phyloP scores from a whole-genome alignment of 2,797 vertebrate species.

The Thunnus albacares region DNA sequence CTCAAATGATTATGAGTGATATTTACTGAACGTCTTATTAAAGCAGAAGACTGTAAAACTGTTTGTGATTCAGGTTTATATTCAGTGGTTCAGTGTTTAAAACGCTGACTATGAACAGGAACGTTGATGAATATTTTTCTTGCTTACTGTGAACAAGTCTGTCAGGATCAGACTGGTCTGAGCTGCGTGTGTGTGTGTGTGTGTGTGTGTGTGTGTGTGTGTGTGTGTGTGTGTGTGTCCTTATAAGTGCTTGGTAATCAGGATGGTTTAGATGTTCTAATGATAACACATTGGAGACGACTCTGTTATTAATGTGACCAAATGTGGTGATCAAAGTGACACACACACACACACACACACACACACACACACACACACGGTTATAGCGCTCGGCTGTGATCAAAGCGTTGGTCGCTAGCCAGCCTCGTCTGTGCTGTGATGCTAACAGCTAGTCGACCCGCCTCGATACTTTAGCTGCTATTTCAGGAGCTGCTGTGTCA shows the following conservation, averaged over 20 bases:
- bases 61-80: no score
- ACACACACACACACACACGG: conserved; percentile 10
- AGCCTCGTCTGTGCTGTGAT: conserved; percentile 38
- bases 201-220: conserved; percentile 8
- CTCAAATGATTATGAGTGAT: no score
- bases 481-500: conserved; percentile 67
- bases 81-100: no score
- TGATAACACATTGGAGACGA: conserved; percentile 60
- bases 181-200: background rate
- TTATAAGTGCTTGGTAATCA: conserved; percentile 56
- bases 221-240: conserved; percentile 29
- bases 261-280: conserved; percentile 65
- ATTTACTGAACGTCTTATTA: background rate
- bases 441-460: conserved; percentile 53
- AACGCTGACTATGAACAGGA: background rate
- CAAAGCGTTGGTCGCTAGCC: conserved; percentile 56
- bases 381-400: conserved; percentile 17
- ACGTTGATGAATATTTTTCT: conserved; percentile 44
- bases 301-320: conserved; percentile 64
- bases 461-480: conserved; percentile 54
- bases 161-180: conserved; percentile 29
- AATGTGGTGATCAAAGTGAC: conserved; percentile 57
- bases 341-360: conserved; percentile 27
- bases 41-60: no score
- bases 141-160: conserved; percentile 32